A percentile compares a stretch with the other conserved stretches of the same genome.
These are phyloP conservation scores for Chaetodon auriga DNA, from an alignment of 2,113 vertebrate genomes.

Conservation along the genomic window DNA sequence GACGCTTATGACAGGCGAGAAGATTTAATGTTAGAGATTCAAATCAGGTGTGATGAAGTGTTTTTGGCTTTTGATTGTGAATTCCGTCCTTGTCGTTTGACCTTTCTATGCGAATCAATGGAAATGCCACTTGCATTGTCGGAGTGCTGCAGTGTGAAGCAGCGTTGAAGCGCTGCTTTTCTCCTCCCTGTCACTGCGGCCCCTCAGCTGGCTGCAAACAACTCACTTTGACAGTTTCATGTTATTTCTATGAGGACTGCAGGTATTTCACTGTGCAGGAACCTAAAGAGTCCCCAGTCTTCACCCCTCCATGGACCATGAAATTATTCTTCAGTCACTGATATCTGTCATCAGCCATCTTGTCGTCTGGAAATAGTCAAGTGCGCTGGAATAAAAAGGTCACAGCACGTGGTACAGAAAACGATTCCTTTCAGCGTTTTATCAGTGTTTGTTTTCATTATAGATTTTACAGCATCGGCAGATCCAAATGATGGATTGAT, in stretches of 20 bases:
- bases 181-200: slow-evolving; percentile 54
- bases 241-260: slow-evolving; percentile 53
- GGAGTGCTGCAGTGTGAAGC: slow-evolving; percentile 49
- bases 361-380: slow-evolving; percentile 15
- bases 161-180: slow-evolving; percentile 34
- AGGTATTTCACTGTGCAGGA: slow-evolving; percentile 47
- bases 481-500: slow-evolving; percentile 5
- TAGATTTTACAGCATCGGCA: neutral
- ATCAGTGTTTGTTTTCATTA: neutral
- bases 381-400: slow-evolving; percentile 8
- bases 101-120: slow-evolving; percentile 50
- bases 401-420: neutral
- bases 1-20: neutral
- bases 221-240: slow-evolving; percentile 69
- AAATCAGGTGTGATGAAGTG: slow-evolving; percentile 2
- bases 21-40: slow-evolving; percentile 10
- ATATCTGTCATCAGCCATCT: slow-evolving; percentile 38
- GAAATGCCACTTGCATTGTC: slow-evolving; percentile 29
- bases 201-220: slow-evolving; percentile 63
- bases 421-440: neutral
- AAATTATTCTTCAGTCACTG: slow-evolving; percentile 32
- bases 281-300: slow-evolving; percentile 10
- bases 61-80: slow-evolving; percentile 10
- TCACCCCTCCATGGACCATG: neutral
- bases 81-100: slow-evolving; percentile 41